Evolutionary conservation across 2,113 vertebrate species (phyloP).

Genomic region (Oreochromis spilurus): DNA sequence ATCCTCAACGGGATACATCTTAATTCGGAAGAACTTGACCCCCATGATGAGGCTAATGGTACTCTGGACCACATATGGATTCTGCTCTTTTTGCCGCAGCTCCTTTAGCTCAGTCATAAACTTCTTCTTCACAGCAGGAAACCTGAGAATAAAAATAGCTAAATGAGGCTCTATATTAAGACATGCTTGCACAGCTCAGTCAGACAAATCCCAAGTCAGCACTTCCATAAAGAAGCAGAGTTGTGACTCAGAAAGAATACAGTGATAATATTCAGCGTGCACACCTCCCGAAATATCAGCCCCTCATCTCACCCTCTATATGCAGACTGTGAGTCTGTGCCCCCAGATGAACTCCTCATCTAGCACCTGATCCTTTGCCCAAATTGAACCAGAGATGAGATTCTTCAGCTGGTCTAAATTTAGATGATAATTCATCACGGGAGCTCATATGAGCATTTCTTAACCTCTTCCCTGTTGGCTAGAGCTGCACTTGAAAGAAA

Average conservation of each 20-base stretch:
- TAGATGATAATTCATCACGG: conserved; percentile 46
- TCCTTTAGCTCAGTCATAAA: conserved; percentile 94
- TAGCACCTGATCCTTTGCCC: conserved; percentile 29
- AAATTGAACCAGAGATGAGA: conserved; percentile 48
- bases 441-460: conserved; percentile 8
- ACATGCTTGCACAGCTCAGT: neutral
- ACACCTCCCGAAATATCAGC: neutral
- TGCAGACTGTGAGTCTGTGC: conserved; percentile 5
- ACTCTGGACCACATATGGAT: conserved; percentile 86
- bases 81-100: conserved; percentile 93
- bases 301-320: neutral
- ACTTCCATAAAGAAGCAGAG: neutral
- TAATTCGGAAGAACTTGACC: conserved; percentile 96
- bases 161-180: conserved; percentile 19
- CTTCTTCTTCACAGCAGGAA: conserved; percentile 87
- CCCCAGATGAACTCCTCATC: conserved; percentile 17
- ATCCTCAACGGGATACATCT: conserved; percentile 98
- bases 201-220: conserved; percentile 22
- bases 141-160: conserved; percentile 28
- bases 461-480: neutral
- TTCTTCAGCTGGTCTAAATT: conserved; percentile 53
- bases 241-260: neutral
- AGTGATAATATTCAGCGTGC: neutral
- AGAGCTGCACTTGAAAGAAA: neutral
- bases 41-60: conserved; percentile 98